phyloP scores from a whole-genome alignment of 35 echinoderm and acorn worm species.

The Ptychodera flava region DNA sequence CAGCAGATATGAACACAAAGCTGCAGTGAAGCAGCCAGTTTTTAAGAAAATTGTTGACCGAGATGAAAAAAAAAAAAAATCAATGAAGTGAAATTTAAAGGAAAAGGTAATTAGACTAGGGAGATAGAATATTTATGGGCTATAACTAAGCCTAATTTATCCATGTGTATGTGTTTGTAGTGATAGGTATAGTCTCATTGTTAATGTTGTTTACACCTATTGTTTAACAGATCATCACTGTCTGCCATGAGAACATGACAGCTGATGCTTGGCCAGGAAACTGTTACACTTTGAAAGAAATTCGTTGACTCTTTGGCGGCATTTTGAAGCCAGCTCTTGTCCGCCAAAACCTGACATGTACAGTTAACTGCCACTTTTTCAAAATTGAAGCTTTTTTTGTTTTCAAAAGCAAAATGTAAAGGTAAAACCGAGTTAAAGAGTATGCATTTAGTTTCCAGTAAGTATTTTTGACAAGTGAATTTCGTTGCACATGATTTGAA shows the following conservation, averaged over 20 bases:
- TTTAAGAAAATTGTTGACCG: too few relatives aligned
- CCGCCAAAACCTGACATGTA: background rate
- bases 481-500: too few relatives aligned
- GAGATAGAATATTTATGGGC: background rate
- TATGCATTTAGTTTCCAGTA: too few relatives aligned
- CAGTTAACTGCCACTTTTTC: background rate
- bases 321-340: background rate
- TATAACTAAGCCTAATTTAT: background rate
- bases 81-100: background rate
- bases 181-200: background rate
- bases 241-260: background rate
- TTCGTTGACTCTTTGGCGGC: background rate
- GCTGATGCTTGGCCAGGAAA: too few relatives aligned
- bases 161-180: conserved; percentile 1
- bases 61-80: background rate
- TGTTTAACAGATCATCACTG: background rate
- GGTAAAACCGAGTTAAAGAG: too few relatives aligned
- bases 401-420: too few relatives aligned
- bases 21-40: too few relatives aligned
- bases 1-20: too few relatives aligned
- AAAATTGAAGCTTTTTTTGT: too few relatives aligned
- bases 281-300: background rate
- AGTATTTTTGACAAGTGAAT: too few relatives aligned
- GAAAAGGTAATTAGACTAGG: background rate
- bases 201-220: background rate